Evolutionary conservation across 2,888 invertebrate genomes (phyloP).

Genomic region (Bugulina stolonifera): DNA sequence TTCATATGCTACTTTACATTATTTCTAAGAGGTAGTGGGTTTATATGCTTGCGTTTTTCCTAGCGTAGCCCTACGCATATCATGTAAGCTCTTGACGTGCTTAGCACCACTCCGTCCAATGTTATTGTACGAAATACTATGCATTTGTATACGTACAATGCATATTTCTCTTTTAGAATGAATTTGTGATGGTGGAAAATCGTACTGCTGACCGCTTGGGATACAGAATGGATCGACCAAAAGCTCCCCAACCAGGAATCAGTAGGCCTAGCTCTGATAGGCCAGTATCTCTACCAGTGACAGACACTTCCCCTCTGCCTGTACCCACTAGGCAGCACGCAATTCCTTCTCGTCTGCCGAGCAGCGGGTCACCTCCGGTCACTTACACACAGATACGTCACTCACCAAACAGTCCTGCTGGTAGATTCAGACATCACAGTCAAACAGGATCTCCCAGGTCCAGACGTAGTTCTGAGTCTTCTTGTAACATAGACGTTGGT

Average conservation of each 20-base stretch:
- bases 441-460: conserved; percentile 42
- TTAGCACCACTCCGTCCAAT: too few relatives aligned
- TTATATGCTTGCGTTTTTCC: too few relatives aligned
- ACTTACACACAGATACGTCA: background rate
- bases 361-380: background rate
- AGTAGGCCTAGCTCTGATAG: background rate
- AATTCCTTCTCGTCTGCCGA: background rate
- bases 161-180: conserved; percentile 1
- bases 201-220: conserved; percentile 8
- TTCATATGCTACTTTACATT: too few relatives aligned
- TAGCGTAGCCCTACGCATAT: too few relatives aligned
- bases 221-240: background rate
- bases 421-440: conserved; percentile 36
- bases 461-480: conserved; percentile 6
- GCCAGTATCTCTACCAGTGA: background rate
- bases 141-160: background rate
- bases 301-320: background rate
- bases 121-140: too few relatives aligned
- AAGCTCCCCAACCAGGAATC: too few relatives aligned
- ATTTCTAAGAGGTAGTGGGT: too few relatives aligned
- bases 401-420: background rate
- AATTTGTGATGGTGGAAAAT: background rate
- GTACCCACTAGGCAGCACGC: background rate
- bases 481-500: conserved; percentile 16
- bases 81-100: too few relatives aligned